Evolutionary conservation across 1,140 invertebrate species (phyloP).

Genomic region (Whitmania pigra): DNA sequence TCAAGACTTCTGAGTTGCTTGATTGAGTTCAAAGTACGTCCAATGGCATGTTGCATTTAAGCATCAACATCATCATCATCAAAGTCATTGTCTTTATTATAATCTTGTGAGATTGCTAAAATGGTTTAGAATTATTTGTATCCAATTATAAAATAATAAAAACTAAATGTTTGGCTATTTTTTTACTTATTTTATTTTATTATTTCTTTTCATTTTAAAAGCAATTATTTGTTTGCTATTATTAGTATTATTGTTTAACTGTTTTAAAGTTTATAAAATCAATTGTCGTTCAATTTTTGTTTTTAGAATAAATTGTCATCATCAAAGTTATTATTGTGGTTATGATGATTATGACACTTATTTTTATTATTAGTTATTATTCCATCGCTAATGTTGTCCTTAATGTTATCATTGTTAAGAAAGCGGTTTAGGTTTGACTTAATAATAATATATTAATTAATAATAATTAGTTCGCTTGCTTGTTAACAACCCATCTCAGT

Average conservation of each 20-base stretch:
- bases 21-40: neutral
- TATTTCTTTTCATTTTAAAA: neutral
- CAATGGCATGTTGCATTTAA: neutral
- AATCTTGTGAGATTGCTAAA: too few relatives aligned
- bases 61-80: constrained; percentile 1
- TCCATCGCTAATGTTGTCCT: neutral
- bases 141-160: too few relatives aligned
- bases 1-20: neutral
- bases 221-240: neutral
- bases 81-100: neutral
- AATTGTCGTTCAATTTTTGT: too few relatives aligned
- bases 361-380: too few relatives aligned
- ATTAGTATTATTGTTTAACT: neutral
- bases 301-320: neutral
- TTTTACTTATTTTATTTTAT: too few relatives aligned
- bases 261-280: too few relatives aligned
- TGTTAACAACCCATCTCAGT: neutral
- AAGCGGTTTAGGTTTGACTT: too few relatives aligned
- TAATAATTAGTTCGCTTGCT: too few relatives aligned
- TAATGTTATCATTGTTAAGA: neutral
- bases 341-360: neutral
- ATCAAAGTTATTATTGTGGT: neutral
- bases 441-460: too few relatives aligned
- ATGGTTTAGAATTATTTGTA: too few relatives aligned
- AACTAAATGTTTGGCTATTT: too few relatives aligned